phyloP scores from a whole-genome alignment of 1,140 invertebrate species.

The Stratiolaelaps scimitus region DNA sequence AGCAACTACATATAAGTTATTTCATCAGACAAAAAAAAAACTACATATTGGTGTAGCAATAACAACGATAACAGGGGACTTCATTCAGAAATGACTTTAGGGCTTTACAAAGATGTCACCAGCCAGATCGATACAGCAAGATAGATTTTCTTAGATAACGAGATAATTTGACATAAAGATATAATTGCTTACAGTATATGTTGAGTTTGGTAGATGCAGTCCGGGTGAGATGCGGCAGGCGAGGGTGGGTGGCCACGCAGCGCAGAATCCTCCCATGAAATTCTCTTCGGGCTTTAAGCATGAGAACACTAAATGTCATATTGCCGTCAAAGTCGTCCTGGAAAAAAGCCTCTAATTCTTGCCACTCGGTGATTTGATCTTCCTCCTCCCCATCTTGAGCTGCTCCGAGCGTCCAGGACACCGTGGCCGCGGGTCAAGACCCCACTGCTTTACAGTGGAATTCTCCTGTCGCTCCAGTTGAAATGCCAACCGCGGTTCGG shows the following conservation, averaged over 20 bases:
- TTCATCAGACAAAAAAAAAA: too few species aligned
- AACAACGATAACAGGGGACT: too few species aligned
- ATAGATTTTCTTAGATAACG: too few species aligned
- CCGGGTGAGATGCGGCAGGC: background rate
- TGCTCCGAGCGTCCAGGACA: background rate
- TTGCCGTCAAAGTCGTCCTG: constrained; percentile 14
- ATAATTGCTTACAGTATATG: constrained; percentile 1
- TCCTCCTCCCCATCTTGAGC: too few species aligned
- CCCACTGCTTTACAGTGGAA: constrained; percentile 8
- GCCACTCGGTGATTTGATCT: background rate
- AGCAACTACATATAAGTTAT: too few species aligned
- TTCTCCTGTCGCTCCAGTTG: background rate
- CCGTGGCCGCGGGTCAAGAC: constrained; percentile 10
- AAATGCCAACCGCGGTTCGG: background rate
- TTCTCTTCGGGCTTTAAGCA: constrained; percentile 13
- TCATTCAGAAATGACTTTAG: too few species aligned
- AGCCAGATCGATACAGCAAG: too few species aligned
- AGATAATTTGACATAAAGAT: too few species aligned
- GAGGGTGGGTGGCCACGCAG: constrained; percentile 16
- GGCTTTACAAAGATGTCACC: too few species aligned
- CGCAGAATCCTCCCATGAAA: background rate
- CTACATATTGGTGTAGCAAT: too few species aligned
- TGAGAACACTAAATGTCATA: constrained; percentile 15
- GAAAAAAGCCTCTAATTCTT: constrained; percentile 21
- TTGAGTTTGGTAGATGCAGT: constrained; percentile 11